phyloP scores from a whole-genome alignment of 2,113 vertebrate genomes.

The Clarias gariepinus region DNA sequence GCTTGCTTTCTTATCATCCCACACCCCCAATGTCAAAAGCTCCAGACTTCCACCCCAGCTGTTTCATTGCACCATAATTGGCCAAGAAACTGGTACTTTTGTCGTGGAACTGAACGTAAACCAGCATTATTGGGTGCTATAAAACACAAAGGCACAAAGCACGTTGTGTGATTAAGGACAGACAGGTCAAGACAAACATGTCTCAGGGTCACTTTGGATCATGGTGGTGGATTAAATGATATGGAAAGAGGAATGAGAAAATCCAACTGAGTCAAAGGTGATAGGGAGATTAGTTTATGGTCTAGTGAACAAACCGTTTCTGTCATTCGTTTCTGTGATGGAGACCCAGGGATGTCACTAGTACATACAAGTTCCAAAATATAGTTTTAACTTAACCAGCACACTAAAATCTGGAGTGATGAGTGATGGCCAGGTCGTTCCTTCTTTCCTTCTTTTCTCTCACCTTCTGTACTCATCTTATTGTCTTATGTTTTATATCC shows the following conservation, averaged over 20 bases:
- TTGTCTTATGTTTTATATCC: too few species aligned
- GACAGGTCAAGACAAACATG: not conserved
- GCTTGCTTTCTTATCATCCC: not conserved
- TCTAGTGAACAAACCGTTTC: not conserved
- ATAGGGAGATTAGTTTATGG: not conserved
- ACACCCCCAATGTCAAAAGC: not conserved
- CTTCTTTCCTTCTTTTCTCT: too few species aligned
- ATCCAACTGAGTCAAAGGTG: not conserved
- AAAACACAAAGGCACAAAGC: not conserved
- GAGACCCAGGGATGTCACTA: too few species aligned
- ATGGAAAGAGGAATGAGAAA: not conserved
- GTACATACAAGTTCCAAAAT: too few species aligned
- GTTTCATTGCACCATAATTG: not conserved
- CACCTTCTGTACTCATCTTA: too few species aligned
- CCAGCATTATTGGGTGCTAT: not conserved
- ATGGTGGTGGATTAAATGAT: not conserved
- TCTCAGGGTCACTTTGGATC: not conserved
- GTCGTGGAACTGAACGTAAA: not conserved
- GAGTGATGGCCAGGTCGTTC: too few species aligned
- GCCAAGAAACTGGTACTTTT: not conserved
- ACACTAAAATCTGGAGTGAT: too few species aligned
- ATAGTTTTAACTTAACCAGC: too few species aligned
- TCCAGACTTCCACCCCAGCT: not conserved
- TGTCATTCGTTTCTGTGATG: too few species aligned
- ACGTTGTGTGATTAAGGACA: not conserved